Conservation (phyloP, 2,113 vertebrate genomes). For the Nycticebus coucang region DNA sequence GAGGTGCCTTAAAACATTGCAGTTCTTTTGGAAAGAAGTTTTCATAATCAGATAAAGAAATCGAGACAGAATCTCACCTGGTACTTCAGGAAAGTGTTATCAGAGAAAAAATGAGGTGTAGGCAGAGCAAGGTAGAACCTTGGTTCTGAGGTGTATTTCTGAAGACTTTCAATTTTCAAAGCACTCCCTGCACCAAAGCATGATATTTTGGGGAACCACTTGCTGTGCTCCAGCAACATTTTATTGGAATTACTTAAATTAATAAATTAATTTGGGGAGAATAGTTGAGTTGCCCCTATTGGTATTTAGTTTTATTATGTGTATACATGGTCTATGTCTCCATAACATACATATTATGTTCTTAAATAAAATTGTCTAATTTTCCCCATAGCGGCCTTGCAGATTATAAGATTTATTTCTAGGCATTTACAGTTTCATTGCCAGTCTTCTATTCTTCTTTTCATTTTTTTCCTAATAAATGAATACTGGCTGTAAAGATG, state of each 20-base stretch:
- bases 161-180: neutral
- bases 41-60: neutral
- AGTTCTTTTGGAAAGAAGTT: neutral
- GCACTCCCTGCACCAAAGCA: neutral
- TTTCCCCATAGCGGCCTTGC: neutral
- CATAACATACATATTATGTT: neutral
- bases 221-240: neutral
- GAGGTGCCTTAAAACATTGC: neutral
- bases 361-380: neutral
- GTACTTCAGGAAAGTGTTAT: no score
- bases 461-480: neutral
- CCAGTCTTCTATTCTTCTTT: neutral
- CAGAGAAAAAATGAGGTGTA: neutral
- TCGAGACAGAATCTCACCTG: neutral
- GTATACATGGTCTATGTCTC: neutral
- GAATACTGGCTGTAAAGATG: neutral
- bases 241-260: neutral
- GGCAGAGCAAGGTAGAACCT: neutral
- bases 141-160: neutral
- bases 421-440: neutral
- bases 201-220: neutral
- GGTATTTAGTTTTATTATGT: neutral
- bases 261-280: neutral
- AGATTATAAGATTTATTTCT: neutral
- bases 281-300: neutral